Conservation (phyloP, 2,113 vertebrate genomes). For the Peromyscus leucopus region DNA sequence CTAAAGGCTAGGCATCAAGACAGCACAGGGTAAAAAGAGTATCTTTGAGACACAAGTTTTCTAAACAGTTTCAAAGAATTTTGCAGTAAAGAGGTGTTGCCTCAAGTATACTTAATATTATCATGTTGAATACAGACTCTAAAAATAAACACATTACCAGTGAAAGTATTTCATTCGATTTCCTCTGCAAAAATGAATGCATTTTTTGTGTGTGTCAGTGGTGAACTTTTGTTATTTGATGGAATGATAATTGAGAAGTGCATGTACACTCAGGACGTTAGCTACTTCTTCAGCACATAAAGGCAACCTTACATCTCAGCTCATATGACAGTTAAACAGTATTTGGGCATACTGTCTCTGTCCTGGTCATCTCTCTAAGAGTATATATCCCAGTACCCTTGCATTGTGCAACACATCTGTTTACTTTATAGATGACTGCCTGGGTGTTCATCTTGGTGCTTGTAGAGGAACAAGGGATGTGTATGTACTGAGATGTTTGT, state of each 20-base stretch:
- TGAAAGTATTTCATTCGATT: slow-evolving; percentile 29
- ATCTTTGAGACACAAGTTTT: neutral
- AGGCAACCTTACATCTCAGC: neutral
- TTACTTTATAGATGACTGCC: neutral
- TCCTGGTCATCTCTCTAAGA: neutral
- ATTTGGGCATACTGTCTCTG: slow-evolving; percentile 18
- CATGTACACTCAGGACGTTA: neutral
- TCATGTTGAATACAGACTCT: slow-evolving; percentile 31
- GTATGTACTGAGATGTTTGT: slow-evolving; percentile 26
- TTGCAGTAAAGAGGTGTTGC: slow-evolving; percentile 33
- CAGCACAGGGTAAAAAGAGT: neutral
- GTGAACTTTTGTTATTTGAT: neutral
- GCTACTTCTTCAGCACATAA: neutral
- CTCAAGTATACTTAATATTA: slow-evolving; percentile 41
- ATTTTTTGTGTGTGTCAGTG: neutral
- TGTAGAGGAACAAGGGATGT: neutral
- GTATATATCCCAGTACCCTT: neutral
- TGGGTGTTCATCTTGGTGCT: slow-evolving; percentile 8
- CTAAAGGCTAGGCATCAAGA: neutral
- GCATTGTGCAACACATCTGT: neutral
- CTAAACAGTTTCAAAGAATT: slow-evolving; percentile 27
- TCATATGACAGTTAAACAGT: neutral
- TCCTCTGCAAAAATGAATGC: slow-evolving; percentile 4
- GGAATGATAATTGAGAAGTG: slow-evolving; percentile 33
- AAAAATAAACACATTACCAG: slow-evolving; percentile 27